Evolutionary conservation across 2,888 invertebrate species (phyloP).

Genomic region (Lepidocyrtinus sp.): DNA sequence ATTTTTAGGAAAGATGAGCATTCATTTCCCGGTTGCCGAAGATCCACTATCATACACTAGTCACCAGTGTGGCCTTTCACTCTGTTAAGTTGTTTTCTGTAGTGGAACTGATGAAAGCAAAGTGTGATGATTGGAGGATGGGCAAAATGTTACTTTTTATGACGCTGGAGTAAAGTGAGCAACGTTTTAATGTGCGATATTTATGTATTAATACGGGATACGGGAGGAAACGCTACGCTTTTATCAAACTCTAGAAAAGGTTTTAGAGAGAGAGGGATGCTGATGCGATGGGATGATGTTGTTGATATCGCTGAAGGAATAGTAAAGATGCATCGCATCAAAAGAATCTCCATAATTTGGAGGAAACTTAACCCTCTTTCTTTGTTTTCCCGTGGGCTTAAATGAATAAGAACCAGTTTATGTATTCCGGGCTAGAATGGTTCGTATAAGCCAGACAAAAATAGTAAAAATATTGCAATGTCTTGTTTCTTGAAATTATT

Average conservation of each 20-base stretch:
- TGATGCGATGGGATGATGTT: too few species aligned
- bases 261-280: too few species aligned
- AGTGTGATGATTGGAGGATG: constrained; percentile 38
- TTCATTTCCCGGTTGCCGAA: neutral
- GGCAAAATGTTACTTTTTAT: constrained; percentile 21
- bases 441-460: neutral
- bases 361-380: constrained; percentile 28
- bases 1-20: neutral
- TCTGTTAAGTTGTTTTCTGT: constrained; percentile 1
- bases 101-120: constrained; percentile 35
- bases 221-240: neutral
- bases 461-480: neutral
- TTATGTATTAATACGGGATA: neutral
- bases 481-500: neutral
- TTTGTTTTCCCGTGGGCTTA: constrained; percentile 43
- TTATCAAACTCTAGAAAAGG: too few species aligned
- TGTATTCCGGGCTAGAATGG: too few species aligned
- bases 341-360: constrained; percentile 31
- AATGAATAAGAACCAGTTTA: constrained; percentile 16
- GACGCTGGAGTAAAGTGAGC: neutral
- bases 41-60: too few species aligned
- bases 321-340: constrained; percentile 35
- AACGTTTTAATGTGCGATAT: constrained; percentile 25
- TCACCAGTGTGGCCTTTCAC: too few species aligned
- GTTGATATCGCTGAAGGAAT: neutral